Evolutionary conservation across 2,797 vertebrate genomes (phyloP), one percentile per base, ranked within the genome.

Genomic region (Myotis pilosus): DNA sequence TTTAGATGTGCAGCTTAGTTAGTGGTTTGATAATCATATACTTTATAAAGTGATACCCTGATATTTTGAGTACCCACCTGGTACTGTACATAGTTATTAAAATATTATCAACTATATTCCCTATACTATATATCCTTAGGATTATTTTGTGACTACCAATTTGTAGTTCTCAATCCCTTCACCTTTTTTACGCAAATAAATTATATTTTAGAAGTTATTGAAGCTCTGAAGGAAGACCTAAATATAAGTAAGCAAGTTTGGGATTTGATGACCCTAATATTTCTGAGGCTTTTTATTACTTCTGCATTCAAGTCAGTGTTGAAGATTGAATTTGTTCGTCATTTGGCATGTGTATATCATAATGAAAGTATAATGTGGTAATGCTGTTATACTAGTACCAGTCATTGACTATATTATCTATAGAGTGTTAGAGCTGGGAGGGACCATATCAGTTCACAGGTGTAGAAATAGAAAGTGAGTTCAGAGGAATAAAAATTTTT

Each of bases 241-340:
- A 36, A 23, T 92, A 49, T 87, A 41, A 87, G 16, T 86, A 89
- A 91, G 36, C 81, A 87, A 38, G n/a, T 91, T 84, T 84, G 47
- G 23, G n/a, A 75, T 88, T 91, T 88, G 3, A 49, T 87, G 78
- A 36, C 62, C n/a, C 11, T 94, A 74, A n/a, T 92, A 60, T 95
- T 92, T 95, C 51, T 94, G 9, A 76, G 78, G 28, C 53, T 90
- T 79, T 93, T 90, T 80, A 51, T 88, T 93, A 49, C 57, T 53
- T 94, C 51, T 87, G 17, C 19, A 57, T 81, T 88, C 74, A 85
- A 38, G 53, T 91, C 44, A 92, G n/a, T 91, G 74, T 95, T 62
- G 47, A 94, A 88, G 81, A 81, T 85, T 69, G 33, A 83, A 87
- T 87, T 57, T 51, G 33, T 10, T 84, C 17, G 28, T 92, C 19